phyloP scores from a whole-genome alignment of 1,140 invertebrate species.

The Aphis craccivora region DNA sequence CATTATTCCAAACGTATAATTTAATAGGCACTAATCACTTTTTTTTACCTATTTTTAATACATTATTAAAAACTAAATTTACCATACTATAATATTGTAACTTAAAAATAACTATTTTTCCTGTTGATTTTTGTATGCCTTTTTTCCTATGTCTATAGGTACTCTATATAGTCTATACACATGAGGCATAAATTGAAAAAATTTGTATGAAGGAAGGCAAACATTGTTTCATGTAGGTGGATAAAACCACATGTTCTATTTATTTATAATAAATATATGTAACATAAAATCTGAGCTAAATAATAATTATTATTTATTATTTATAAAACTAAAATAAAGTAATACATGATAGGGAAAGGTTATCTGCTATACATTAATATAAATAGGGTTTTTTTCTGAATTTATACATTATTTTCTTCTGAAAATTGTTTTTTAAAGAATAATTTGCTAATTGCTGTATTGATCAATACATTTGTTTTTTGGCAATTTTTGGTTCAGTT shows the following conservation, averaged over 20 bases:
- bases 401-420: background rate
- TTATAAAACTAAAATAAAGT: background rate
- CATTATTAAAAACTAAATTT: background rate
- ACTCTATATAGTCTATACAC: too few relatives aligned
- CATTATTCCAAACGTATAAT: background rate
- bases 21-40: background rate
- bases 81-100: background rate
- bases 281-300: background rate
- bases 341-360: background rate
- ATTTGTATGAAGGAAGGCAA: too few relatives aligned
- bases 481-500: background rate
- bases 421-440: background rate
- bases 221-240: background rate
- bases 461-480: background rate
- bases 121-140: background rate
- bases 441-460: background rate
- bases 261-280: background rate
- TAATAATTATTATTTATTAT: background rate
- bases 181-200: too few relatives aligned
- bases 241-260: background rate
- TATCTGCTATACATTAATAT: too few relatives aligned
- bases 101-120: background rate
- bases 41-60: background rate
- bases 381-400: too few relatives aligned
- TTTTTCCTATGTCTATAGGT: too few relatives aligned